phyloP scores from a whole-genome alignment of 1,140 invertebrate genomes.

The Drosophila bocki region DNA sequence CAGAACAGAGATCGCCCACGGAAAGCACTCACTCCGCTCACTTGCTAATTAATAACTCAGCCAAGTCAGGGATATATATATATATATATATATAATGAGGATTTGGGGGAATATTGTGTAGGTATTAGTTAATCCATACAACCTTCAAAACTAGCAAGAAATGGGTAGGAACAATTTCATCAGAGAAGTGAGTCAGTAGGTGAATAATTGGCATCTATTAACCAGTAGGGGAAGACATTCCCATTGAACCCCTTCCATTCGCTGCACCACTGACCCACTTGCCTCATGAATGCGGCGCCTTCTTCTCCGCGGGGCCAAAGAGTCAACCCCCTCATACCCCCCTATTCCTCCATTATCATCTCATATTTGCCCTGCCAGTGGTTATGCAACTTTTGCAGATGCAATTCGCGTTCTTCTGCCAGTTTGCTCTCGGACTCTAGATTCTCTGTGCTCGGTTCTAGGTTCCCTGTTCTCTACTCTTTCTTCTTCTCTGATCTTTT shows the following conservation, averaged over 20 bases:
- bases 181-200: neutral
- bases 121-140: neutral
- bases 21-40: neutral
- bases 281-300: conserved; percentile 36
- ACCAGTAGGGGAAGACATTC: neutral
- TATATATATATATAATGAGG: neutral
- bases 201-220: conserved; percentile 3
- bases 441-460: conserved; percentile 5
- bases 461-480: neutral
- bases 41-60: conserved; percentile 28
- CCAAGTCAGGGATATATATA: conserved; percentile 10
- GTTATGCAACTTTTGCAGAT: conserved; percentile 76
- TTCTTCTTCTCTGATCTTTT: neutral
- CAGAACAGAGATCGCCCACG: conserved; percentile 38
- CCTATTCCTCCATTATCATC: conserved; percentile 18
- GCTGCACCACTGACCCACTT: conserved; percentile 57
- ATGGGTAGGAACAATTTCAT: neutral
- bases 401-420: conserved; percentile 38
- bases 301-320: conserved; percentile 30
- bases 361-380: conserved; percentile 20
- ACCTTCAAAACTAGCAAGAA: neutral
- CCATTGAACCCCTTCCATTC: neutral
- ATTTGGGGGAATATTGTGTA: neutral
- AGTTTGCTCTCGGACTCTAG: conserved; percentile 10
- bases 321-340: neutral